A percentile compares a stretch with the other conserved stretches of the same genome.
Conservation (phyloP, 2,888 invertebrate genomes). For the Agapostemon virescens region DNA sequence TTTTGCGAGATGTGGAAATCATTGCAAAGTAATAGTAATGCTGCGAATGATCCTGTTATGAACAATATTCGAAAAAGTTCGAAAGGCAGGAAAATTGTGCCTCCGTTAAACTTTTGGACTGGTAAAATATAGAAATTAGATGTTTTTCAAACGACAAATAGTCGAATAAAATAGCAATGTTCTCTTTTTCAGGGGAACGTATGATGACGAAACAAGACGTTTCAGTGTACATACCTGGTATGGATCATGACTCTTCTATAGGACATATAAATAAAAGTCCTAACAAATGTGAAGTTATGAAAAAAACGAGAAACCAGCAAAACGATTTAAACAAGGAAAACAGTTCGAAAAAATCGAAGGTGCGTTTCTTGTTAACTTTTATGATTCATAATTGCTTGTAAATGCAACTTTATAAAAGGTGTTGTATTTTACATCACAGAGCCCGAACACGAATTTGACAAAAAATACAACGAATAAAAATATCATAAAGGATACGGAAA, state of each 20-base stretch:
- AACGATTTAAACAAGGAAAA: not conserved
- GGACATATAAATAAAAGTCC: not conserved
- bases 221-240: constrained; percentile 68
- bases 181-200: constrained; percentile 67
- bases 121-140: not conserved
- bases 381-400: not conserved
- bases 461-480: not conserved
- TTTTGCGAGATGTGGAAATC: constrained; percentile 69
- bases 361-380: not conserved
- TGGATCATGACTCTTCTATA: not conserved
- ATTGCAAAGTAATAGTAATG: not conserved
- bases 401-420: not conserved
- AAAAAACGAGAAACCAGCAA: not conserved
- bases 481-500: not conserved
- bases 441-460: not conserved
- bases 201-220: constrained; percentile 64
- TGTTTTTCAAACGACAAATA: not conserved
- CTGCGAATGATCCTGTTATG: not conserved
- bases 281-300: not conserved
- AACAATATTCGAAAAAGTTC: constrained; percentile 64
- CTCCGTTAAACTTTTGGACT: constrained; percentile 71
- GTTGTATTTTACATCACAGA: not conserved
- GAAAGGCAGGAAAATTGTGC: constrained; percentile 71
- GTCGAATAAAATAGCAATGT: not conserved
- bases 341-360: not conserved